Percentiles rank a stretch among this genome's conserved stretches.
Conservation (phyloP, 2,113 vertebrate species). For the Sapajus apella region DNA sequence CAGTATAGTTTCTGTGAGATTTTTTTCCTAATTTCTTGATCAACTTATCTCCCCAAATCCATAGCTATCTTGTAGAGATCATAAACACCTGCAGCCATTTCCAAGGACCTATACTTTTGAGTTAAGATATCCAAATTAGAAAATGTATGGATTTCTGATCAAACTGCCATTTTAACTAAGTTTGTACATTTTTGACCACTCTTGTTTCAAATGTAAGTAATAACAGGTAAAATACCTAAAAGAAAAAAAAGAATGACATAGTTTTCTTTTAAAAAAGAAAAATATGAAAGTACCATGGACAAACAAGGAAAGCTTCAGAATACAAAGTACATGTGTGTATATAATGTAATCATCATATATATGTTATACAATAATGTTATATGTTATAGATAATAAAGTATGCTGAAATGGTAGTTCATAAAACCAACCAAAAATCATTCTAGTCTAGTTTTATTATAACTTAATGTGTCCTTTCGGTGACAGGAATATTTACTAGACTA, state of each 20-base stretch:
- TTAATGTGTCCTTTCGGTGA: background rate
- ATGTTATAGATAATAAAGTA: background rate
- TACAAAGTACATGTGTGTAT: background rate
- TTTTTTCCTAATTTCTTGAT: background rate
- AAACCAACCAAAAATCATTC: background rate
- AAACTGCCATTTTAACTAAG: background rate
- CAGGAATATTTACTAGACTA: background rate
- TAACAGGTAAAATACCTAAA: background rate
- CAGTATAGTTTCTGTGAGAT: background rate
- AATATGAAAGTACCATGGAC: background rate
- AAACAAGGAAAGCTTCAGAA: background rate
- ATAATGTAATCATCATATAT: background rate
- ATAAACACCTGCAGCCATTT: background rate
- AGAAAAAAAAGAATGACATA: background rate
- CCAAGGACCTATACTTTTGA: background rate
- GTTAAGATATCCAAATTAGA: background rate
- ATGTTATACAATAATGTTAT: background rate
- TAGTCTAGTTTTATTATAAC: background rate
- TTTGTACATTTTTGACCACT: rapidly evolving
- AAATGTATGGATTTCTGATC: background rate
- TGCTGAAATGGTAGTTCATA: background rate
- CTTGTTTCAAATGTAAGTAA: background rate
- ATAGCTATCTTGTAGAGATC: background rate
- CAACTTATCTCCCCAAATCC: background rate
- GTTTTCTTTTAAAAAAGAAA: background rate